A percentile compares a stretch with the other conserved stretches of the same genome.
Conservation (phyloP, 2,888 invertebrate species). For the Physocephala rufipes region DNA sequence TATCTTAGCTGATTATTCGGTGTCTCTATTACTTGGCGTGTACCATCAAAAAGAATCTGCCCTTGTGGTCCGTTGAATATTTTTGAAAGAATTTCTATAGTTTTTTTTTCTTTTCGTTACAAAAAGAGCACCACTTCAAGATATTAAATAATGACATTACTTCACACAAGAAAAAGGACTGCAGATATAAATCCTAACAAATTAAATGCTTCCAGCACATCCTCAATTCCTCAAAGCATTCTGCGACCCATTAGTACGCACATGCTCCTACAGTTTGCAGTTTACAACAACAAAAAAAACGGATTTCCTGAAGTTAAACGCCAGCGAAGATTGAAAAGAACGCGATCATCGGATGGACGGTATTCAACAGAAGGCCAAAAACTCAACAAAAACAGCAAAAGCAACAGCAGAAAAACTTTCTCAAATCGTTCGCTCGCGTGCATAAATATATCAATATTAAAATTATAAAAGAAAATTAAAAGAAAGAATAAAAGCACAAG, state of each 20-base stretch:
- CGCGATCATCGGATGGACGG: background rate
- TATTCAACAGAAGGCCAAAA: background rate
- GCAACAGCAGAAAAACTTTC: slow-evolving; percentile 18
- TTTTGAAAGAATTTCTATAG: too few relatives aligned
- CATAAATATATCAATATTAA: slow-evolving; percentile 38
- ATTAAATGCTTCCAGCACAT: background rate
- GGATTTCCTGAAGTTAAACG: slow-evolving; percentile 19
- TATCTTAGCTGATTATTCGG: background rate
- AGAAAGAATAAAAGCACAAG: background rate
- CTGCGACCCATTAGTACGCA: too few relatives aligned
- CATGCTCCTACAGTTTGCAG: background rate
- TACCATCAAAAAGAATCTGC: too few relatives aligned
- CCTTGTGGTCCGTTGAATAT: too few relatives aligned
- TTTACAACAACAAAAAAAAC: slow-evolving; percentile 11
- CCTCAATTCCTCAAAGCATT: background rate
- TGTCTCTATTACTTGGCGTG: too few relatives aligned
- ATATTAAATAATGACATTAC: background rate
- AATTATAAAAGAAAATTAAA: slow-evolving; percentile 5
- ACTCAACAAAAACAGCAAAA: slow-evolving; percentile 16
- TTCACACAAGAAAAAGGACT: background rate
- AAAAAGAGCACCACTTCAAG: background rate
- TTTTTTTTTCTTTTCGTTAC: background rate
- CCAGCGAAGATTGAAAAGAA: background rate
- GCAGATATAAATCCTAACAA: slow-evolving; percentile 1
- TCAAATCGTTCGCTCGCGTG: slow-evolving; percentile 31